Evolutionary conservation across 2,113 vertebrate genomes (phyloP).

Genomic region (Petromus typicus): DNA sequence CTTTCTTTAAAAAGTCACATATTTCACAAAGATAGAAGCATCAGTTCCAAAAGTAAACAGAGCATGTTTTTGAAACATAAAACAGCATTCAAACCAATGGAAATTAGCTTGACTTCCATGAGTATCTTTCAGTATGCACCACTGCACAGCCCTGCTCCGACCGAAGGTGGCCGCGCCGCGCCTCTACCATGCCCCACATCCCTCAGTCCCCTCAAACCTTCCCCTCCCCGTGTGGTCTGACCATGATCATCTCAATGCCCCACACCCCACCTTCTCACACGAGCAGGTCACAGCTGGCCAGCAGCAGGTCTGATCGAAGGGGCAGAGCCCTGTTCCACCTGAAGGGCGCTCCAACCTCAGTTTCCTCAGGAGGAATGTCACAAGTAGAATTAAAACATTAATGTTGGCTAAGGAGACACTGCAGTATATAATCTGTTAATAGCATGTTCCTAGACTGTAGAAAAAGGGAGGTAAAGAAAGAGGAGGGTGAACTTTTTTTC

Average conservation of each 20-base stretch:
- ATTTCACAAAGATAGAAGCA: constrained; percentile 12
- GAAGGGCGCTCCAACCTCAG: not conserved
- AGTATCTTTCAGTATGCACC: not conserved
- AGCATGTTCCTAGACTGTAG: not conserved
- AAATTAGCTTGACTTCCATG: not conserved
- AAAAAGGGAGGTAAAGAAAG: not conserved
- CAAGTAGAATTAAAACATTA: not conserved
- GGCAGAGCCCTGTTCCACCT: not conserved
- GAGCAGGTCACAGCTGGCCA: not conserved
- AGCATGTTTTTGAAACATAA: not conserved
- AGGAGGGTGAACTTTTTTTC: not conserved
- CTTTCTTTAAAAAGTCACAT: constrained; percentile 27
- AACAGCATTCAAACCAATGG: not conserved
- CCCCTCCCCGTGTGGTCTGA: not conserved
- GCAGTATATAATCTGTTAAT: not conserved
- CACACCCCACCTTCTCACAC: not conserved
- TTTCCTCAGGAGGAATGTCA: not conserved
- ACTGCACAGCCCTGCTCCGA: too few species aligned
- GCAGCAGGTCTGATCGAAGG: too few species aligned
- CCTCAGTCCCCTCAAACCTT: not conserved
- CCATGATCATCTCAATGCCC: too few species aligned
- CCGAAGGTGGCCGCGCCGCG: not conserved
- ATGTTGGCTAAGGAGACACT: not conserved
- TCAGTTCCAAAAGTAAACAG: not conserved
- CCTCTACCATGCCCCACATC: not conserved